phyloP scores from a whole-genome alignment of 2,113 vertebrate genomes.

The Zonotrichia leucophrys region DNA sequence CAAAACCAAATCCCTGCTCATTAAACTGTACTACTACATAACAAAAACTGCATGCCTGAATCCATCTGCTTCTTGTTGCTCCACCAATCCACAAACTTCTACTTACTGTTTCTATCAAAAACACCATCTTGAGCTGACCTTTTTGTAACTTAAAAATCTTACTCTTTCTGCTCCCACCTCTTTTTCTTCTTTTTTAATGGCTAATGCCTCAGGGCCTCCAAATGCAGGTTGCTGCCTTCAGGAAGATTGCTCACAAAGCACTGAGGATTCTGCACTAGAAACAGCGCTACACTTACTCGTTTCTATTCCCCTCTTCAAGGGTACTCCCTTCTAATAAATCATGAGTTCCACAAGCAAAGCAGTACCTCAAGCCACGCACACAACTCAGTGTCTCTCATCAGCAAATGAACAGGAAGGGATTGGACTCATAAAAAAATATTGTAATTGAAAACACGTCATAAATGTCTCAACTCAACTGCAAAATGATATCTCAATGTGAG shows the following conservation, averaged over 20 bases:
- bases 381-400: background rate
- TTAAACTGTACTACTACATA: background rate
- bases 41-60: background rate
- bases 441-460: background rate
- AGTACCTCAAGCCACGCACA: fast-evolving
- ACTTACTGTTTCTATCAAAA: background rate
- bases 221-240: background rate
- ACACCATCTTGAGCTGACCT: background rate
- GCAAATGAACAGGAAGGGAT: background rate
- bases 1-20: background rate
- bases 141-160: background rate
- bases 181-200: background rate
- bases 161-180: fast-evolving
- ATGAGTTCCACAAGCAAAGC: background rate
- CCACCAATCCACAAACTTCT: background rate
- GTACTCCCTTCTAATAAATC: background rate
- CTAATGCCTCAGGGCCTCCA: background rate
- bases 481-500: background rate
- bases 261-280: background rate
- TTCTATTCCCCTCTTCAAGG: background rate
- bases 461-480: background rate
- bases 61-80: background rate
- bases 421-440: background rate
- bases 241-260: background rate
- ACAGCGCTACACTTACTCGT: background rate